phyloP scores from a whole-genome alignment of 2,113 vertebrate genomes.

The Tragelaphus imberbis region DNA sequence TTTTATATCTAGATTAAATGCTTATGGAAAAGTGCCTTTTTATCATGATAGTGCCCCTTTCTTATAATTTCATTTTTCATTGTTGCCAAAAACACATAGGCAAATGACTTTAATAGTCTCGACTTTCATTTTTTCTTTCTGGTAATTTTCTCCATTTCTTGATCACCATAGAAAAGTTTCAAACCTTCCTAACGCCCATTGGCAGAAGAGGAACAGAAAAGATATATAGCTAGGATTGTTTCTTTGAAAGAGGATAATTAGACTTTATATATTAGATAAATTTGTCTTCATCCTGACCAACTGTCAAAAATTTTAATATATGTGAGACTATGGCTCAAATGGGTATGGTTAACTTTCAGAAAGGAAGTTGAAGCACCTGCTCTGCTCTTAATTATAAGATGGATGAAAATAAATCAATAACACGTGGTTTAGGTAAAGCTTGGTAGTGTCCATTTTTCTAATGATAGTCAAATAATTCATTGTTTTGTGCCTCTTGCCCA shows the following conservation, averaged over 20 bases:
- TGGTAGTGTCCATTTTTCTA: neutral
- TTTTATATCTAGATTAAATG: slow-evolving; percentile 61
- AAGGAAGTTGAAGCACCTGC: neutral
- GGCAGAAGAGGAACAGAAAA: slow-evolving; percentile 35
- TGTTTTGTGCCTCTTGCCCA: neutral
- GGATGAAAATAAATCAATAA: slow-evolving; percentile 19
- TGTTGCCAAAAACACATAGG: slow-evolving; percentile 42
- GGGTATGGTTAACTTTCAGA: neutral
- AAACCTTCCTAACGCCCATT: neutral
- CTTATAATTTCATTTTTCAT: slow-evolving; percentile 39
- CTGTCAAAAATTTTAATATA: neutral
- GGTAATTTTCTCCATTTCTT: slow-evolving; percentile 26
- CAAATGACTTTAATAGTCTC: neutral
- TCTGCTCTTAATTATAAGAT: slow-evolving; percentile 8
- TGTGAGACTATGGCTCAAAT: neutral
- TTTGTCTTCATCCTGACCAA: slow-evolving; percentile 28
- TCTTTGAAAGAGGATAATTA: neutral
- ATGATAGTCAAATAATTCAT: neutral
- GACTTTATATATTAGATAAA: slow-evolving; percentile 7
- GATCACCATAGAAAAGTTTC: neutral
- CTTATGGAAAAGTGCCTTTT: slow-evolving; percentile 69
- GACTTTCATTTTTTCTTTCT: slow-evolving; percentile 13
- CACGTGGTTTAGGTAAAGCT: neutral
- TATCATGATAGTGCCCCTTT: slow-evolving; percentile 43
- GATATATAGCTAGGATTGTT: slow-evolving; percentile 7